These are phyloP conservation scores for Eidolon dupreanum DNA, from an alignment of 2,797 vertebrate species.

Conservation along the genomic window DNA sequence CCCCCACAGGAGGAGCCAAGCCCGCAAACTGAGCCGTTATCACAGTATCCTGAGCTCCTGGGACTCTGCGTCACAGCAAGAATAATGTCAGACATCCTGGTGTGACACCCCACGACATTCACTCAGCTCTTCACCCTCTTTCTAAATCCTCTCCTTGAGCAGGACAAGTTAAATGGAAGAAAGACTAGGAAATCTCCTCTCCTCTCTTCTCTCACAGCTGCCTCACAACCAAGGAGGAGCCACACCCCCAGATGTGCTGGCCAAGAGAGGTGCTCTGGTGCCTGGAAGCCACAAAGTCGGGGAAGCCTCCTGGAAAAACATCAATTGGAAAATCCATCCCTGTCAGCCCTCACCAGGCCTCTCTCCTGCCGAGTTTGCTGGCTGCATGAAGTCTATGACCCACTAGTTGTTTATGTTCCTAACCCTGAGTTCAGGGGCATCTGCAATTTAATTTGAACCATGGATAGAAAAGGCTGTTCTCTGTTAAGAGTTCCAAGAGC, in stretches of 20 bases:
- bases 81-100: neutral
- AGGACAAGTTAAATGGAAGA: neutral
- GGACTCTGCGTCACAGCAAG: neutral
- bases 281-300: conserved; percentile 23
- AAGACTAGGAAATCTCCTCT: neutral
- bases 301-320: conserved; percentile 52
- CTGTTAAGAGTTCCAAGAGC: neutral
- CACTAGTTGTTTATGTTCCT: conserved; percentile 58
- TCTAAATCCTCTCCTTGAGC: neutral
- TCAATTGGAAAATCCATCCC: conserved; percentile 36
- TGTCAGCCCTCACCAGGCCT: neutral
- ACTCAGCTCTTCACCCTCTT: neutral
- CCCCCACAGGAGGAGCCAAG: neutral
- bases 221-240: neutral
- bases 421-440: conserved; percentile 57
- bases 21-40: neutral
- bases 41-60: neutral
- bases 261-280: neutral
- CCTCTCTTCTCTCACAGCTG: neutral
- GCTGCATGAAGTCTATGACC: conserved; percentile 36
- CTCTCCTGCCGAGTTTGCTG: conserved; percentile 47
- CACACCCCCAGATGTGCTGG: neutral
- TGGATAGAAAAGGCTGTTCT: neutral
- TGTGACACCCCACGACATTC: neutral
- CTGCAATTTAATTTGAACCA: conserved; percentile 60